These are phyloP conservation scores for Mola mola DNA, from an alignment of 2,113 vertebrate species.

Conservation along the genomic window DNA sequence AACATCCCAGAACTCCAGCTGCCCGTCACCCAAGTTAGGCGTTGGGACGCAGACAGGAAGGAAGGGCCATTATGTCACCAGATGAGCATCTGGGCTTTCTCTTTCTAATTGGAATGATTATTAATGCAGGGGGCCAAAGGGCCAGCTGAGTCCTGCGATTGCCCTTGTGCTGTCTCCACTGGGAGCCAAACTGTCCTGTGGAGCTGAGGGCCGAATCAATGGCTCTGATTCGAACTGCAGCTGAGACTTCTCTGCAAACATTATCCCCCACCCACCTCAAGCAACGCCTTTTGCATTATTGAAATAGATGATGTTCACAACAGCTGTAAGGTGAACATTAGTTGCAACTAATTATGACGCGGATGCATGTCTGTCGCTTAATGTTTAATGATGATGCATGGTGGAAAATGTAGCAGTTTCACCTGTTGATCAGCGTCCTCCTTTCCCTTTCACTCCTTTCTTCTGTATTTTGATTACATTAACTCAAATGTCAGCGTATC, in stretches of 20 bases:
- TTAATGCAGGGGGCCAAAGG: constrained; percentile 60
- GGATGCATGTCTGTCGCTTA: constrained; percentile 23
- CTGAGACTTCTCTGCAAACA: constrained; percentile 61
- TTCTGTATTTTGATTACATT: no score
- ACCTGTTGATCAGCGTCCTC: background rate
- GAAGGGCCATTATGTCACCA: constrained; percentile 28
- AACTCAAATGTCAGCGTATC: no score
- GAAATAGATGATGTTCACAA: constrained; percentile 59
- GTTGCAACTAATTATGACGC: constrained; percentile 32
- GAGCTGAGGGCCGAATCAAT: constrained; percentile 72
- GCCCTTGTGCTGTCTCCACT: constrained; percentile 51
- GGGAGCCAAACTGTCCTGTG: constrained; percentile 58
- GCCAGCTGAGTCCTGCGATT: constrained; percentile 64
- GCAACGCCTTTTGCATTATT: constrained; percentile 44
- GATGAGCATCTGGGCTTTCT: constrained; percentile 48
- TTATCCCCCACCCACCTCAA: constrained; percentile 48
- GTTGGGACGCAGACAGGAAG: background rate
- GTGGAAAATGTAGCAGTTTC: constrained; percentile 4
- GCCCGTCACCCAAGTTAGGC: constrained; percentile 4
- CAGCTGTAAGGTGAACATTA: constrained; percentile 49
- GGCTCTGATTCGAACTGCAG: constrained; percentile 62
- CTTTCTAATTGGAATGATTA: constrained; percentile 65
- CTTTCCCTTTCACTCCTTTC: background rate
- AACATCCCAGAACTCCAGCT: constrained; percentile 15
- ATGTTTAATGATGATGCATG: constrained; percentile 30